phyloP scores from a whole-genome alignment of 2,888 invertebrate species.

The Dicycla oo region DNA sequence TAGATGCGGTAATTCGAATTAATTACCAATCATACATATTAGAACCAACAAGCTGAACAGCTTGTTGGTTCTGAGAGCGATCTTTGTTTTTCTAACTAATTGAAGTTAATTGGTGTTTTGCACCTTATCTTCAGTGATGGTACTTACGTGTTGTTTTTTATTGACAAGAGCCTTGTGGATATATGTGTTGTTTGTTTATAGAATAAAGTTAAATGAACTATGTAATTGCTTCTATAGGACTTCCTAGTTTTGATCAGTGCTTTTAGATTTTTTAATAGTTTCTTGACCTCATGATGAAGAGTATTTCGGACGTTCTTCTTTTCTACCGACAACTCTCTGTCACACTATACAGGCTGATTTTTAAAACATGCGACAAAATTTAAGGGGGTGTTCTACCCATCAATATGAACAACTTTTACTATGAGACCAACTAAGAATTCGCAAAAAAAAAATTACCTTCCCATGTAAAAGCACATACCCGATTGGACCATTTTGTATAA shows the following conservation, averaged over 20 bases:
- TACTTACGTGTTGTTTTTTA: not conserved
- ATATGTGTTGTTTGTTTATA: not conserved
- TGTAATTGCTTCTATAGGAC: slow-evolving; percentile 6
- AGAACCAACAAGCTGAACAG: too few species aligned
- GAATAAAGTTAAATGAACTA: slow-evolving; percentile 15
- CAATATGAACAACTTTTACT: too few species aligned
- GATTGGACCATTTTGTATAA: too few species aligned
- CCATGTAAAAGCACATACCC: too few species aligned
- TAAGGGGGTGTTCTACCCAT: too few species aligned
- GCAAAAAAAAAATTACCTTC: too few species aligned
- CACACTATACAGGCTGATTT: too few species aligned
- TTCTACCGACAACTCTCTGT: too few species aligned
- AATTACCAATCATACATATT: slow-evolving; percentile 72
- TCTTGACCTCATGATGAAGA: not conserved
- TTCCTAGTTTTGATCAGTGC: not conserved
- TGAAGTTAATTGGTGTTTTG: slow-evolving; percentile 29
- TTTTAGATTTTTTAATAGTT: not conserved
- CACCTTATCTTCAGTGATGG: not conserved
- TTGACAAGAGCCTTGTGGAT: not conserved
- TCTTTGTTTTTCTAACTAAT: slow-evolving; percentile 25
- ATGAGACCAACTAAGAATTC: too few species aligned
- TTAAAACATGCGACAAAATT: too few species aligned
- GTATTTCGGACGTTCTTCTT: too few species aligned
- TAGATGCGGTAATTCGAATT: slow-evolving; percentile 57
- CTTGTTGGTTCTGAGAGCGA: slow-evolving; percentile 65